phyloP scores from a whole-genome alignment of 2,888 invertebrate species.

The Tenthredo livida region DNA sequence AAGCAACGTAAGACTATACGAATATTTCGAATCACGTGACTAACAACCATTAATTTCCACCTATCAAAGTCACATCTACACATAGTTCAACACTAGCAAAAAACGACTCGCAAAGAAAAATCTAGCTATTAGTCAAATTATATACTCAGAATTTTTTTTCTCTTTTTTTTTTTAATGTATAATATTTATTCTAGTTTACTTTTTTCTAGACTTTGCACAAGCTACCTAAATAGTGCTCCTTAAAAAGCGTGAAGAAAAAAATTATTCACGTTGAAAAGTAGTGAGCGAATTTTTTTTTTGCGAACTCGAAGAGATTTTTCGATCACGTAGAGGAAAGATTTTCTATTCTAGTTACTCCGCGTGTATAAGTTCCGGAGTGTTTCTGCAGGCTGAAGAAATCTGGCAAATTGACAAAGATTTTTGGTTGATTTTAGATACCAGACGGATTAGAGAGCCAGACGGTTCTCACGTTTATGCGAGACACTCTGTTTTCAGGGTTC shows the following conservation, averaged over 20 bases:
- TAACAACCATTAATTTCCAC: slow-evolving; percentile 27
- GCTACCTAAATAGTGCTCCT: background rate
- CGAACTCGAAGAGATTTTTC: background rate
- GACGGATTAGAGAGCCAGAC: slow-evolving; percentile 31
- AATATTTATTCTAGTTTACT: background rate
- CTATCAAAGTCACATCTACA: slow-evolving; percentile 31
- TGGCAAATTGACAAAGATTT: slow-evolving; percentile 72
- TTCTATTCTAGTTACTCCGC: background rate
- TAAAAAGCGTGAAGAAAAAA: background rate
- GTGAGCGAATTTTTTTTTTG: background rate
- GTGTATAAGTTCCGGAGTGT: background rate
- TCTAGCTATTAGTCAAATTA: slow-evolving; percentile 42
- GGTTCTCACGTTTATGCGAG: background rate
- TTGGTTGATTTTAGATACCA: slow-evolving; percentile 69
- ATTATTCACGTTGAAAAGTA: background rate
- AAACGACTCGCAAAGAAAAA: slow-evolving; percentile 28
- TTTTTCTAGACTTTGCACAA: background rate
- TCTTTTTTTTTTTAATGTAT: background rate
- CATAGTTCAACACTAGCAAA: slow-evolving; percentile 35
- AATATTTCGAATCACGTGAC: slow-evolving; percentile 49
- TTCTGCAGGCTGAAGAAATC: slow-evolving; percentile 61
- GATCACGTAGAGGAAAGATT: background rate
- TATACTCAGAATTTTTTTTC: background rate
- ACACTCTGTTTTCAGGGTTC: background rate
- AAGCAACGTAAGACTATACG: slow-evolving; percentile 28